A percentile compares a stretch with the other conserved stretches of the same genome.
These are phyloP conservation scores for Wasmannia auropunctata DNA, from an alignment of 1,140 invertebrate species.

Conservation along the genomic window DNA sequence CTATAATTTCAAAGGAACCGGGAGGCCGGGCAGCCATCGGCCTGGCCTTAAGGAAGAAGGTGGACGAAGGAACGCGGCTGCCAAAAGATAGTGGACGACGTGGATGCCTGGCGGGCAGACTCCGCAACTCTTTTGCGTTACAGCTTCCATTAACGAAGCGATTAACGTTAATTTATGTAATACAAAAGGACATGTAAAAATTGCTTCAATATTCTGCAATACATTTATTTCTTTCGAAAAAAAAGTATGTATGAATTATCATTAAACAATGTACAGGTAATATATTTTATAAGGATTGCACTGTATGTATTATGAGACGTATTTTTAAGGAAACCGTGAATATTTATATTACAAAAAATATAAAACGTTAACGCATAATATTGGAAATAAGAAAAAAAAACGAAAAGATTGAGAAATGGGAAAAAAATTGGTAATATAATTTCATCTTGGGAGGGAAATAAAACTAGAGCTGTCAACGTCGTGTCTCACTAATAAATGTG, in stretches of 20 bases:
- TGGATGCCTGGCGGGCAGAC: slow-evolving; percentile 14
- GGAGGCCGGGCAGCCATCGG: background rate
- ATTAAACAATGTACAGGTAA: background rate
- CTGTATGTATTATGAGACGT: background rate
- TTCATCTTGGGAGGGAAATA: slow-evolving; percentile 47
- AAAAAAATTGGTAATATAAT: background rate
- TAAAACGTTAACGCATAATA: background rate
- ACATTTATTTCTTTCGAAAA: background rate
- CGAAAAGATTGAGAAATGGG: background rate
- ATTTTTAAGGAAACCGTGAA: background rate
- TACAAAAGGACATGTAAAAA: slow-evolving; percentile 3
- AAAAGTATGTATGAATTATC: background rate
- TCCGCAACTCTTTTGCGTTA: slow-evolving; percentile 22
- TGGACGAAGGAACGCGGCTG: slow-evolving; percentile 44
- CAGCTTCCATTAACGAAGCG: slow-evolving; percentile 16
- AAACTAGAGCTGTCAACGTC: slow-evolving; percentile 38
- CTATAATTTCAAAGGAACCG: slow-evolving; percentile 63
- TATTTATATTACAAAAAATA: background rate
- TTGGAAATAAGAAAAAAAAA: background rate
- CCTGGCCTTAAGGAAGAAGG: background rate
- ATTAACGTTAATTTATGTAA: slow-evolving; percentile 26
- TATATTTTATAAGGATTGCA: background rate
- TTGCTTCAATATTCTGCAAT: slow-evolving; percentile 6
- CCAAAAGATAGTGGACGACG: slow-evolving; percentile 60
- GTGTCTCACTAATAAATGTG: slow-evolving; percentile 6